These are phyloP conservation scores for Diceros bicornis DNA, from an alignment of 2,797 vertebrate species.

Conservation along the genomic window DNA sequence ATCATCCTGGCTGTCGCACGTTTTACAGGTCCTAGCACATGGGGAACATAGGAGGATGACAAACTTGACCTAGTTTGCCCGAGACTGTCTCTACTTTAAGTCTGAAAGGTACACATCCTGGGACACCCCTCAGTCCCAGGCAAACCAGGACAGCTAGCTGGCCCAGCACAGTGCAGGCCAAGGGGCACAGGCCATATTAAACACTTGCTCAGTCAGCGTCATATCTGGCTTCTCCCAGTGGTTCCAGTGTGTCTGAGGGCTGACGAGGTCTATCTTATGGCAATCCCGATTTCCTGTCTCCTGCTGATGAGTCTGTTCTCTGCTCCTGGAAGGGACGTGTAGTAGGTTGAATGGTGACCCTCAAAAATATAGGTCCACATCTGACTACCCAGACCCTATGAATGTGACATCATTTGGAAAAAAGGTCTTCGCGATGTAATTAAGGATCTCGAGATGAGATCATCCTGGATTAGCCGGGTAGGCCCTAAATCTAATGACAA, in stretches of 20 bases:
- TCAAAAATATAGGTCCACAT: not conserved
- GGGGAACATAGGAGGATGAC: not conserved
- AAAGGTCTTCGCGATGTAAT: not conserved
- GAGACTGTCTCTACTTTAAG: no score
- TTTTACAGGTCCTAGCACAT: not conserved
- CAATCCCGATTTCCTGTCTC: not conserved
- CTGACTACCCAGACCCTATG: not conserved
- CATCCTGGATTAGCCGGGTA: not conserved
- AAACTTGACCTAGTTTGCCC: not conserved
- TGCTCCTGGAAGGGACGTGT: no score
- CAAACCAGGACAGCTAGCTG: fast-evolving
- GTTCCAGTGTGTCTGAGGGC: not conserved
- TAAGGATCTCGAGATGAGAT: not conserved
- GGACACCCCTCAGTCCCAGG: not conserved
- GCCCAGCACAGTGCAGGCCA: not conserved
- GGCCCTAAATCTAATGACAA: not conserved
- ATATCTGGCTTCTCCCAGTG: not conserved
- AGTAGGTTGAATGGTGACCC: not conserved
- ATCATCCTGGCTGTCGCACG: not conserved
- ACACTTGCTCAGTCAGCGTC: not conserved
- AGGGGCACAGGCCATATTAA: not conserved
- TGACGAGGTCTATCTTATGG: not conserved
- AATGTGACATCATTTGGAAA: not conserved
- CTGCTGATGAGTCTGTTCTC: not conserved
- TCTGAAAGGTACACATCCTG: not conserved